A percentile compares a stretch with the other conserved stretches of the same genome.
Evolutionary conservation across 1,140 invertebrate species (phyloP).

Genomic region (Apis mellifera): Amel_HAv3.1 CM009936.2:4087501-4088000

Average conservation of each 20-base stretch:
- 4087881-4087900: conserved; percentile 34
- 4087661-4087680: not conserved
- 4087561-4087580: too few species aligned
- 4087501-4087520: too few species aligned
- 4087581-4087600: too few species aligned
- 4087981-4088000: conserved; percentile 65
- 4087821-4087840: conserved; percentile 43
- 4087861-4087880: conserved; percentile 36
- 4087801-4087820: conserved; percentile 66
- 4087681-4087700: not conserved
- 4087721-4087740: not conserved
- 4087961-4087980: not conserved
- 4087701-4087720: not conserved
- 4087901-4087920: not conserved
- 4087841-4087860: conserved; percentile 42
- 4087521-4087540: too few species aligned
- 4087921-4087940: conserved; percentile 7
- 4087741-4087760: not conserved
- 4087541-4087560: too few species aligned
- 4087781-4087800: conserved; percentile 35
- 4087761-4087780: not conserved
- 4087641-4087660: conserved; percentile 11
- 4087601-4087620: too few species aligned
- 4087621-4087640: too few species aligned
- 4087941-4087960: conserved; percentile 34